A percentile compares a stretch with the other conserved stretches of the same genome.
These are phyloP conservation scores for Himalopsyche anomala DNA, from an alignment of 2,888 invertebrate species.

Conservation along the genomic window DNA sequence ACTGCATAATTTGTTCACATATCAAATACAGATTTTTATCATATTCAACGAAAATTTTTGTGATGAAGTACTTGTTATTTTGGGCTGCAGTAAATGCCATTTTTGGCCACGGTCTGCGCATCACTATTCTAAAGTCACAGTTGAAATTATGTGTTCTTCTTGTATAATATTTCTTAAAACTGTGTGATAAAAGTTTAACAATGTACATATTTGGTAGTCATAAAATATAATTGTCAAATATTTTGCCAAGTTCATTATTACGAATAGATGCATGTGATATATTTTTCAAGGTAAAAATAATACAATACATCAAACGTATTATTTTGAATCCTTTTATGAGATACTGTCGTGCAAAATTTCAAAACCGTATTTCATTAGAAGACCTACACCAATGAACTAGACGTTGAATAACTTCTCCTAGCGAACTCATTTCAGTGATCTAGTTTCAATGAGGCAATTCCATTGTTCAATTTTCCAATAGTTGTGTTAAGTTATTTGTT, in stretches of 20 bases:
- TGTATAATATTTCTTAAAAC: too few relatives aligned
- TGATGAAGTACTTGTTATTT: too few relatives aligned
- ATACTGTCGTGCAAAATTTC: neutral
- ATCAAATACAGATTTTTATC: too few relatives aligned
- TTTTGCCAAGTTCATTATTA: neutral
- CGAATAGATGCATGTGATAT: neutral
- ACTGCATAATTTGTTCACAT: too few relatives aligned
- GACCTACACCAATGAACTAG: slow-evolving; percentile 50
- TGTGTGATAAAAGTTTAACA: neutral
- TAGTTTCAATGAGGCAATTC: slow-evolving; percentile 23
- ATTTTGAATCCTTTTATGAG: neutral
- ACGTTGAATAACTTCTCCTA: neutral
- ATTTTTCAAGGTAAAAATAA: neutral
- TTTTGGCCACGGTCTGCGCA: too few relatives aligned
- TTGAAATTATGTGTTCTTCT: too few relatives aligned
- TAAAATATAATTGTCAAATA: neutral
- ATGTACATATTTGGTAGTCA: neutral
- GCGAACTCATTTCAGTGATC: slow-evolving; percentile 16
- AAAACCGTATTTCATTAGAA: neutral
- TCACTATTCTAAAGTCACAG: too few relatives aligned
- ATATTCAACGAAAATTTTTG: too few relatives aligned
- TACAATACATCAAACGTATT: neutral
- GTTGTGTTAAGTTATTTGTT: neutral
- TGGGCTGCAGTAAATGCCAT: too few relatives aligned
- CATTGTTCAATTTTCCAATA: neutral